Conservation (phyloP, 2,113 vertebrate genomes). For the Erpornis zantholeuca region DNA sequence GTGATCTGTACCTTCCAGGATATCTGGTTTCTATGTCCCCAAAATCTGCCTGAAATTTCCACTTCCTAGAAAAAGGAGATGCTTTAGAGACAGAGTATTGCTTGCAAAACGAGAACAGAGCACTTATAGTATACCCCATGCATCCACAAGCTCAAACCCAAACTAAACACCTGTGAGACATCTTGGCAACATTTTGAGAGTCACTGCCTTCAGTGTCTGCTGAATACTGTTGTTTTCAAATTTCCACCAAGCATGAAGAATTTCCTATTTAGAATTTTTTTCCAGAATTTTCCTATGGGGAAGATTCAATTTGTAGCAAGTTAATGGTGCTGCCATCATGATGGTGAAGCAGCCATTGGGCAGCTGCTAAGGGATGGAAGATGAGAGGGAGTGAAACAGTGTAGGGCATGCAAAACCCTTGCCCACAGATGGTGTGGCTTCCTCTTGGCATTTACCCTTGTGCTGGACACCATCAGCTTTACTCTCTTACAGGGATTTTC, state of each 20-base stretch:
- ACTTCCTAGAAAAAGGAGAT: not conserved
- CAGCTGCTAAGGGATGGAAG: not conserved
- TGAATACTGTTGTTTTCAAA: not conserved
- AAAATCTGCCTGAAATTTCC: not conserved
- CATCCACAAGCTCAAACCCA: not conserved
- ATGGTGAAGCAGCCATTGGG: not conserved
- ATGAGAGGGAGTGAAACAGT: rapidly evolving
- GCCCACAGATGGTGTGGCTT: not conserved
- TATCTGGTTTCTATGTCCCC: not conserved
- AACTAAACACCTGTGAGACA: not conserved
- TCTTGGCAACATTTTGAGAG: not conserved
- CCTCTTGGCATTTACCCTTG: not conserved
- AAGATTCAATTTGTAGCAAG: not conserved
- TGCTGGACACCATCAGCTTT: not conserved
- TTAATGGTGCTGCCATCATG: not conserved
- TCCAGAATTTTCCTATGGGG: not conserved
- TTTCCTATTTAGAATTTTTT: not conserved
- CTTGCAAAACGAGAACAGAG: not conserved
- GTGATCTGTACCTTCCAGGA: not conserved
- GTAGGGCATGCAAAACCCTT: not conserved
- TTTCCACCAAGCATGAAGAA: not conserved
- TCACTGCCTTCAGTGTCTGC: not conserved
- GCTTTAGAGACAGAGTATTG: rapidly evolving
- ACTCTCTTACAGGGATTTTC: not conserved
- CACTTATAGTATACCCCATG: not conserved